Percentiles rank a stretch among this genome's conserved stretches.
phyloP scores from a whole-genome alignment of 2,113 vertebrate species.

The Pachypanchax playfairii region DNA sequence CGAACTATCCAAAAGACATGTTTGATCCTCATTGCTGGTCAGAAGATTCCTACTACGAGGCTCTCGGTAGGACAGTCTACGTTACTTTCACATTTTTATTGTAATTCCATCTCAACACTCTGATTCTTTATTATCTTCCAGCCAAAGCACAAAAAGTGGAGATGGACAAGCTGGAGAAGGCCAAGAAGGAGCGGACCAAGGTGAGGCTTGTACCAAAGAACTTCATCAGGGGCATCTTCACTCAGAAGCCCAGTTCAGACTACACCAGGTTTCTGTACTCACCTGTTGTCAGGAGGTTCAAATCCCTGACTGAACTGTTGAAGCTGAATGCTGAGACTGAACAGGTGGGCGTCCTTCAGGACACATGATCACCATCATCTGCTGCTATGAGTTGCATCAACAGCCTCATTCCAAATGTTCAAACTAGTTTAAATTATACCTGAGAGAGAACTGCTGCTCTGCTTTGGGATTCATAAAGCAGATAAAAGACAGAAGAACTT shows the following conservation, averaged over 20 bases:
- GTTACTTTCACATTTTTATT: background rate
- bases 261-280: too few relatives aligned
- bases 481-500: too few relatives aligned
- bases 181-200: slow-evolving; percentile 97
- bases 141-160: slow-evolving; percentile 98
- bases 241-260: too few relatives aligned
- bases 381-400: slow-evolving; percentile 19
- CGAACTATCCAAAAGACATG: slow-evolving; percentile 99
- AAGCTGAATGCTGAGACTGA: background rate
- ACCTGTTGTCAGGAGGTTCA: slow-evolving; percentile 15
- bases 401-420: slow-evolving; percentile 11
- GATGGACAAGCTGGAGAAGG: slow-evolving; percentile 98
- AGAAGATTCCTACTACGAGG: slow-evolving; percentile 96
- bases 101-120: background rate
- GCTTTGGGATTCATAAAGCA: too few relatives aligned
- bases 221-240: slow-evolving; percentile 53
- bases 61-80: slow-evolving; percentile 79
- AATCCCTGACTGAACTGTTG: background rate
- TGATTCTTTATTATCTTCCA: slow-evolving; percentile 54
- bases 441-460: slow-evolving; percentile 21
- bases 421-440: slow-evolving; percentile 17
- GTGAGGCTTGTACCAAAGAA: slow-evolving; percentile 66
- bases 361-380: slow-evolving; percentile 7
- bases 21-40: slow-evolving; percentile 98
- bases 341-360: background rate